Evolutionary conservation across 2,888 invertebrate species (phyloP).

Genomic region (Podabrus alpinus): DNA sequence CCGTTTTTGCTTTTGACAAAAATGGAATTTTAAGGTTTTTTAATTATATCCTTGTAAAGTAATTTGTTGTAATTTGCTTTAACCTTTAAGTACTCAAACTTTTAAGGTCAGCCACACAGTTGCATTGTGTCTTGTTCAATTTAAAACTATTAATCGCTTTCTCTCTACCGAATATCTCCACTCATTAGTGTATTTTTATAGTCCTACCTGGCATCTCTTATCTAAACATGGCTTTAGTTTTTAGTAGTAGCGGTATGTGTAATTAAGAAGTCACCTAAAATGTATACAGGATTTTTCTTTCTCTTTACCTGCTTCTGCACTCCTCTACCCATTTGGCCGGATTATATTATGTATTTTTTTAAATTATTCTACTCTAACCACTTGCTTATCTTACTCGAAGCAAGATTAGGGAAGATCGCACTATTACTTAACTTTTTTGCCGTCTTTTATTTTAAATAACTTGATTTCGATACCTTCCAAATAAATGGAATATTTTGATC

Average conservation of each 20-base stretch:
- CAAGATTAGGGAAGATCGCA: not conserved
- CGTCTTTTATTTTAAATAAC: not conserved
- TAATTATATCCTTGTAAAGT: not conserved
- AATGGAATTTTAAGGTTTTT: not conserved
- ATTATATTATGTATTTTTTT: not conserved
- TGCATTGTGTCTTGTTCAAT: not conserved
- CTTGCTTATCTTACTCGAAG: not conserved
- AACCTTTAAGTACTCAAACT: not conserved
- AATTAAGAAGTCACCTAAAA: conserved; percentile 29
- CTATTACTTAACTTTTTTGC: not conserved
- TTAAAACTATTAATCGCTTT: not conserved
- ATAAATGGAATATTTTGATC: not conserved
- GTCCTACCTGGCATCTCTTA: conserved; percentile 22
- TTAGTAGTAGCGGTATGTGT: conserved; percentile 23
- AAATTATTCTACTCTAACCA: not conserved
- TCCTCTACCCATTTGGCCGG: not conserved
- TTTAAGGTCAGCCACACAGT: not conserved
- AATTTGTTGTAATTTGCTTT: not conserved
- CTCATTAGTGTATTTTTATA: conserved; percentile 27
- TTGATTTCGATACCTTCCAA: not conserved
- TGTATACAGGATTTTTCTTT: not conserved
- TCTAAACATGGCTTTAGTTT: conserved; percentile 30
- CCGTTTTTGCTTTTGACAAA: not conserved
- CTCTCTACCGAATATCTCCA: conserved; percentile 6
- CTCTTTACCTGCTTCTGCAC: not conserved